Percentiles rank a stretch among this genome's conserved stretches.
Conservation (phyloP, 1,140 invertebrate species). For the Muscidifurax raptorellus region DNA sequence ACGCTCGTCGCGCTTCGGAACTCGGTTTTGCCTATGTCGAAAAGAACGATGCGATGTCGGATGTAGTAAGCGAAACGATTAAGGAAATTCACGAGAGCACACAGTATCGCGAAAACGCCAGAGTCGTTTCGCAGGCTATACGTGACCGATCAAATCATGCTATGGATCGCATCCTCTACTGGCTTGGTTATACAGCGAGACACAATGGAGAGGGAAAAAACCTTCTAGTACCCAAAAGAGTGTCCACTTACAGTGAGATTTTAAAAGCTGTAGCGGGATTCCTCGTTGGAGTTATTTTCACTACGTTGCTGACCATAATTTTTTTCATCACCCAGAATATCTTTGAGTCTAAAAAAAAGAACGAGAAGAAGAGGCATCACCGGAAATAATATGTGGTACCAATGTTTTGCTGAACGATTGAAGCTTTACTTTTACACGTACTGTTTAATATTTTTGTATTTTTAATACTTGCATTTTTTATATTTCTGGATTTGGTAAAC, state of each 20-base stretch:
- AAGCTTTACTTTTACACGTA: slow-evolving; percentile 9
- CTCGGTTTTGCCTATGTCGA: slow-evolving; percentile 64
- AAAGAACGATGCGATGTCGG: slow-evolving; percentile 53
- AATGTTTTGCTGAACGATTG: background rate
- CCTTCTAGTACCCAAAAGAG: slow-evolving; percentile 56
- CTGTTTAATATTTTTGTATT: background rate
- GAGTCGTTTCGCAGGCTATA: slow-evolving; percentile 66
- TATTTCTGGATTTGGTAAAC: background rate
- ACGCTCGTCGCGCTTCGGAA: slow-evolving; percentile 62
- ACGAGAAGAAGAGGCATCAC: slow-evolving; percentile 60
- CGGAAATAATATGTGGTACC: slow-evolving; percentile 47
- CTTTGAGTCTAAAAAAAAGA: slow-evolving; percentile 45
- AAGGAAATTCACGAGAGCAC: slow-evolving; percentile 61
- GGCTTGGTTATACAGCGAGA: slow-evolving; percentile 67
- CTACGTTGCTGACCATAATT: slow-evolving; percentile 55
- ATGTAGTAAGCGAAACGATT: slow-evolving; percentile 56
- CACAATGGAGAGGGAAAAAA: slow-evolving; percentile 61
- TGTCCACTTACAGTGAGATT: slow-evolving; percentile 64
- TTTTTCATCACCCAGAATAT: slow-evolving; percentile 55
- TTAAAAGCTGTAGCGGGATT: slow-evolving; percentile 66
- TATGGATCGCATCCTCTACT: slow-evolving; percentile 68
- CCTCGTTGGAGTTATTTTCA: slow-evolving; percentile 63
- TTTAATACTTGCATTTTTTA: background rate
- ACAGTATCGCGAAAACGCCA: slow-evolving; percentile 65
- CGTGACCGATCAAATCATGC: slow-evolving; percentile 69